phyloP scores from a whole-genome alignment of 2,888 invertebrate genomes.

The Agrilus cyanescens region DNA sequence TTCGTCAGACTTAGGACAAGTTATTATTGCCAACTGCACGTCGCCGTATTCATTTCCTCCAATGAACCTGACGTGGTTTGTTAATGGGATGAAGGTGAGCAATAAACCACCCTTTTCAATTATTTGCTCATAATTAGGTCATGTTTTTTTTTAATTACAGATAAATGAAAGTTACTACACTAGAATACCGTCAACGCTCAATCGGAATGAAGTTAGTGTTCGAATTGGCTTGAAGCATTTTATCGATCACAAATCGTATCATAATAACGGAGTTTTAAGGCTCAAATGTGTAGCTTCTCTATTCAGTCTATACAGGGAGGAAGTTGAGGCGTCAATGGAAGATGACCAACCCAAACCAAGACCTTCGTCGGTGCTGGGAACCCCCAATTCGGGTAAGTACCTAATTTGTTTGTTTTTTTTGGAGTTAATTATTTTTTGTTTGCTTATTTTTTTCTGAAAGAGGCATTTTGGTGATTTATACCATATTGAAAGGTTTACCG shows the following conservation, averaged over 20 bases:
- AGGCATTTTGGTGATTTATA: too few species aligned
- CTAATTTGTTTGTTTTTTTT: too few species aligned
- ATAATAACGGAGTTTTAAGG: slow-evolving; percentile 15
- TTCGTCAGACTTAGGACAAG: slow-evolving; percentile 58
- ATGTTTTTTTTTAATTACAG: slow-evolving; percentile 19
- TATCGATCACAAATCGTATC: neutral
- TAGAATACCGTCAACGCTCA: slow-evolving; percentile 6
- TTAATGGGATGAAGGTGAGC: slow-evolving; percentile 50
- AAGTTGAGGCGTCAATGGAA: slow-evolving; percentile 51
- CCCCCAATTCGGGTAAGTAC: slow-evolving; percentile 19
- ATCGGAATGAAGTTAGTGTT: neutral
- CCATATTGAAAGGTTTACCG: too few species aligned
- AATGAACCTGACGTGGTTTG: slow-evolving; percentile 58
- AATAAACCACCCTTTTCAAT: too few species aligned
- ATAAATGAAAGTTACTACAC: slow-evolving; percentile 23
- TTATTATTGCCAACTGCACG: slow-evolving; percentile 55
- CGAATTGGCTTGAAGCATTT: neutral
- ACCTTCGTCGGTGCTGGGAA: slow-evolving; percentile 62
- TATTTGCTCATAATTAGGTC: neutral
- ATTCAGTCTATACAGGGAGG: slow-evolving; percentile 54
- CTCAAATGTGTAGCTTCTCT: slow-evolving; percentile 56
- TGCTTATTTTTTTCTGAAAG: too few species aligned
- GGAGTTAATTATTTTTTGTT: too few species aligned
- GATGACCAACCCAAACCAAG: slow-evolving; percentile 64
- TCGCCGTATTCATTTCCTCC: slow-evolving; percentile 55